Percentiles rank a stretch among this genome's conserved stretches.
phyloP scores from a whole-genome alignment of 2,888 invertebrate species.

The Cephus spinipes region DNA sequence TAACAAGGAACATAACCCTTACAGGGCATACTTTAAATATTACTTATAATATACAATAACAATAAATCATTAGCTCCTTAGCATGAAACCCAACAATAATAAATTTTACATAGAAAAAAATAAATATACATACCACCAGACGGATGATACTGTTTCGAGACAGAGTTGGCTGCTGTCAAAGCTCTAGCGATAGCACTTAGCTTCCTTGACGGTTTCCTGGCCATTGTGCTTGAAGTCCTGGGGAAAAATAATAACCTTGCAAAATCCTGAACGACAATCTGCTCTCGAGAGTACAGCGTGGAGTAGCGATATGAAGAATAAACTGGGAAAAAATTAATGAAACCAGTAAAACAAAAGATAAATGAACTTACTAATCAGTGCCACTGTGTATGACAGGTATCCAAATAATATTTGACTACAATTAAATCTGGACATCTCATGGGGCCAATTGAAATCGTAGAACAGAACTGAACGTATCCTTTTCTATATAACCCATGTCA shows the following conservation, averaged over 20 bases:
- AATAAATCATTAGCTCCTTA: neutral
- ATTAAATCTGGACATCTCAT: neutral
- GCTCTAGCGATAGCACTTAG: conserved; percentile 24
- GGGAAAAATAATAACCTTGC: neutral
- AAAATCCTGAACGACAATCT: neutral
- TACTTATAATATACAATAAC: neutral
- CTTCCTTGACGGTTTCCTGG: conserved; percentile 22
- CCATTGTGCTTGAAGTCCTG: conserved; percentile 1
- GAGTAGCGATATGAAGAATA: neutral
- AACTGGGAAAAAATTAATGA: neutral
- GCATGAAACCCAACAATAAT: neutral
- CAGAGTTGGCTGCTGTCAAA: conserved; percentile 21
- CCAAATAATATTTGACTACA: neutral
- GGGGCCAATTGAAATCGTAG: neutral
- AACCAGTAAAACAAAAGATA: neutral
- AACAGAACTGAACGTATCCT: neutral
- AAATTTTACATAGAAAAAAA: neutral
- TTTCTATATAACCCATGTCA: no score
- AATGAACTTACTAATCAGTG: neutral
- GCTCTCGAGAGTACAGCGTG: neutral
- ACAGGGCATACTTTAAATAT: no score
- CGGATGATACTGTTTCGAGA: conserved; percentile 25
- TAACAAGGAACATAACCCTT: no score
- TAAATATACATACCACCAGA: neutral
- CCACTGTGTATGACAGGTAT: neutral